These are phyloP conservation scores for Tachyglossus aculeatus DNA, from an alignment of 2,797 vertebrate genomes.

Conservation along the genomic window DNA sequence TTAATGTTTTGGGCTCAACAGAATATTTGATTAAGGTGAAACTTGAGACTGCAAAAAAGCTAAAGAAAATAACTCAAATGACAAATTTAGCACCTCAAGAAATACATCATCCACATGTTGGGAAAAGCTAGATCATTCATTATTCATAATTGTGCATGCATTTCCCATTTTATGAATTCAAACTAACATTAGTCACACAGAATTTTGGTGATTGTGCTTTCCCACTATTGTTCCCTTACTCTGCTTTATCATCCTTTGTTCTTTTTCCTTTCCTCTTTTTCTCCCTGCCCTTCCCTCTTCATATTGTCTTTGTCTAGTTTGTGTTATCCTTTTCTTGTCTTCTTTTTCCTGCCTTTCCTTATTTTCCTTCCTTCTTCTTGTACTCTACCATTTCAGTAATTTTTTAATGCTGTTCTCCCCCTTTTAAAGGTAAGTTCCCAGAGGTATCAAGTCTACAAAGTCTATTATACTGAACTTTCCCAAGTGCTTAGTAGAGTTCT, in stretches of 20 bases:
- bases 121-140: conserved; percentile 49
- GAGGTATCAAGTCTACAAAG: too few species aligned
- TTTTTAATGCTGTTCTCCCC: too few species aligned
- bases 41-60: not conserved
- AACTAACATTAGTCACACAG: too few species aligned
- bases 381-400: too few species aligned
- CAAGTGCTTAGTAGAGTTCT: too few species aligned
- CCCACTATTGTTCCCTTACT: conserved; percentile 59
- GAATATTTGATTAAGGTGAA: conserved; percentile 14
- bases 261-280: conserved; percentile 3
- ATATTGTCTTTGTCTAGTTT: conserved; percentile 1
- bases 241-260: conserved; percentile 13
- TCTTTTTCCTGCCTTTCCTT: too few species aligned
- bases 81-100: conserved; percentile 42
- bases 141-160: conserved; percentile 47
- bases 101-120: conserved; percentile 29
- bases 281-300: not conserved
- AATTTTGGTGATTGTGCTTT: too few species aligned
- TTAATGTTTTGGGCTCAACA: conserved; percentile 10
- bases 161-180: conserved; percentile 40
- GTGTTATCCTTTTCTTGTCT: too few species aligned
- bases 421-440: too few species aligned
- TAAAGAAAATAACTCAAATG: conserved; percentile 29
- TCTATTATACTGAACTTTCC: too few species aligned
- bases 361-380: too few species aligned